Conservation (phyloP, 2,797 vertebrate genomes). For the Denticeps clupeoides region DNA sequence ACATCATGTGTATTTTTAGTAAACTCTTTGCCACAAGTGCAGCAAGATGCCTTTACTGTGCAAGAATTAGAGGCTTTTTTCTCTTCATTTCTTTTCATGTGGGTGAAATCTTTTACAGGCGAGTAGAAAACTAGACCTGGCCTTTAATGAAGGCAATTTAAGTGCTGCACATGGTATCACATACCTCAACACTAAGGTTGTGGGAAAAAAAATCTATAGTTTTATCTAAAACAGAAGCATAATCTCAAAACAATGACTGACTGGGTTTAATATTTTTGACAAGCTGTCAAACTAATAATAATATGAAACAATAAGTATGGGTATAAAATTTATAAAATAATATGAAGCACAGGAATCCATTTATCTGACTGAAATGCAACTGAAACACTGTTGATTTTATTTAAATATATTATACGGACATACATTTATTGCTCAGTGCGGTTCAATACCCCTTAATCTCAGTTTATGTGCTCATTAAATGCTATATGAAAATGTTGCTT, state of each 20-base stretch:
- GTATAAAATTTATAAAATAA: too few relatives aligned
- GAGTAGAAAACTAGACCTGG: slow-evolving; percentile 30
- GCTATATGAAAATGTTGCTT: background rate
- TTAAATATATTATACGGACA: too few relatives aligned
- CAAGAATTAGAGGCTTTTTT: slow-evolving; percentile 1
- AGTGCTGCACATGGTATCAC: slow-evolving; percentile 44
- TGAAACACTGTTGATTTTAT: too few relatives aligned
- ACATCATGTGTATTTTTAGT: slow-evolving; percentile 8
- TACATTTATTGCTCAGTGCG: too few relatives aligned
- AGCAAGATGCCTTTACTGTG: slow-evolving; percentile 6
- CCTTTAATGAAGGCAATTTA: slow-evolving; percentile 37
- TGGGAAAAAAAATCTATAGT: background rate
- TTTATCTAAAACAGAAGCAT: background rate
- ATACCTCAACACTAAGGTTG: slow-evolving; percentile 16
- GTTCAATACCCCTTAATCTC: too few relatives aligned
- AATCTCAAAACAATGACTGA: background rate
- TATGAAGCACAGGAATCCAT: too few relatives aligned
- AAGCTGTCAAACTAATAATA: too few relatives aligned
- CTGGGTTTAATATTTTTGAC: too few relatives aligned
- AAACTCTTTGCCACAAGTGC: background rate
- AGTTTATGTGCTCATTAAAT: too few relatives aligned
- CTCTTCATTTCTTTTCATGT: slow-evolving; percentile 25
- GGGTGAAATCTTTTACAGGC: slow-evolving; percentile 30
- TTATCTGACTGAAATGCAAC: too few relatives aligned
- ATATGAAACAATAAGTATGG: too few relatives aligned